Evolutionary conservation across 2,113 vertebrate species (phyloP).

Genomic region (Calidris pugnax): DNA sequence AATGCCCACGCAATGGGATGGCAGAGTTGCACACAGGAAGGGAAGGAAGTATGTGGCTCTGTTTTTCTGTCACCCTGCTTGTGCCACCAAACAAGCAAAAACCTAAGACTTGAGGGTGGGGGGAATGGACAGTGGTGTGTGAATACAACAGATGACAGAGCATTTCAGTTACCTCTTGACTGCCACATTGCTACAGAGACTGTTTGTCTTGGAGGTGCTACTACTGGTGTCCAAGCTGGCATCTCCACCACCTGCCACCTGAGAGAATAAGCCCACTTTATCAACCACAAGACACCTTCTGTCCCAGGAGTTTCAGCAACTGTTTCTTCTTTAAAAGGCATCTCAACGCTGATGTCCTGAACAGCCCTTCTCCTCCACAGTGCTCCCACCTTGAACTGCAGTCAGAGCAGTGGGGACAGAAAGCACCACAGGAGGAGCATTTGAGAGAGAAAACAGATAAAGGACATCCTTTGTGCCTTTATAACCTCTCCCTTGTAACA

Average conservation of each 20-base stretch:
- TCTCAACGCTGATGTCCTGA: not conserved
- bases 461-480: not conserved
- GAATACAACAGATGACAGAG: not conserved
- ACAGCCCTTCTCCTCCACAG: not conserved
- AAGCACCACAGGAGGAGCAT: not conserved
- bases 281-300: not conserved
- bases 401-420: not conserved
- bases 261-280: not conserved
- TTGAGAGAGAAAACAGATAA: not conserved
- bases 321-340: not conserved
- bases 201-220: not conserved
- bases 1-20: accelerated
- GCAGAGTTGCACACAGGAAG: not conserved
- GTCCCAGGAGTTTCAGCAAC: not conserved
- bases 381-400: not conserved
- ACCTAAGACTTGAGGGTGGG: no score
- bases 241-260: not conserved
- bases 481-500: not conserved
- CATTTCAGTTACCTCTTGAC: not conserved
- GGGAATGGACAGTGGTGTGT: no score
- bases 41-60: not conserved
- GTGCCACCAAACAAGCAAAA: not conserved
- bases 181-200: not conserved
- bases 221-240: not conserved
- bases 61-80: not conserved